Evolutionary conservation across 2,113 vertebrate species (phyloP).

Genomic region (Herpetotheres cachinnans): DNA sequence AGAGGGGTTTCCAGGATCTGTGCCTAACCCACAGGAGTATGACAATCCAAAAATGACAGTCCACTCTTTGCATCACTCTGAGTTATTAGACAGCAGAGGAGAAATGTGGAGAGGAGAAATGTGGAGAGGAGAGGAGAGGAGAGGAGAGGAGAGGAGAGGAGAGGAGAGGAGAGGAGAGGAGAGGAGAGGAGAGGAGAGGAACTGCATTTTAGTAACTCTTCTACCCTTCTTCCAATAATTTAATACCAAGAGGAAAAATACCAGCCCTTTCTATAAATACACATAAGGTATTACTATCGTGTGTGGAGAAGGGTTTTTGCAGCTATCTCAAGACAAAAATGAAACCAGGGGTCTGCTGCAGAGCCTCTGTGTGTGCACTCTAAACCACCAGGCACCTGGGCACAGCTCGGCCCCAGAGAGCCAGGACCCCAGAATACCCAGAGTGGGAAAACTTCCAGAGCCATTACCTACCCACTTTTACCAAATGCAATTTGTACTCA

Average conservation of each 20-base stretch:
- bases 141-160: not conserved
- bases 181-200: not conserved
- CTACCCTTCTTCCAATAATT: not conserved
- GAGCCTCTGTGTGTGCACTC: not conserved
- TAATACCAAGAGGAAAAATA: not conserved
- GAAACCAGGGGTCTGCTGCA: not conserved
- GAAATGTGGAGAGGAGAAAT: not conserved
- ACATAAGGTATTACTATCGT: constrained; percentile 5
- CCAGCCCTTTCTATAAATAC: constrained; percentile 26
- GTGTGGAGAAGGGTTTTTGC: not conserved
- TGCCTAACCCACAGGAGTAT: not conserved
- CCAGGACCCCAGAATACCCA: constrained; percentile 27
- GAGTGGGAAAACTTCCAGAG: not conserved
- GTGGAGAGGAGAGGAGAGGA: too few species aligned
- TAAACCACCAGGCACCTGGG: not conserved
- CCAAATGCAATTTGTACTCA: not conserved
- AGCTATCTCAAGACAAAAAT: not conserved
- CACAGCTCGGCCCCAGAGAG: not conserved
- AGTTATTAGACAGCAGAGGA: not conserved
- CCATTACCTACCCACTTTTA: not conserved
- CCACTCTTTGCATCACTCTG: not conserved
- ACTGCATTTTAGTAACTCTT: not conserved
- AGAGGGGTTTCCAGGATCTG: not conserved
- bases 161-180: not conserved
- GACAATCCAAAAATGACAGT: rapidly evolving